Percentiles rank a stretch among this genome's conserved stretches.
phyloP scores from a whole-genome alignment of 2,888 invertebrate species.

The Ormyrus thymus region DNA sequence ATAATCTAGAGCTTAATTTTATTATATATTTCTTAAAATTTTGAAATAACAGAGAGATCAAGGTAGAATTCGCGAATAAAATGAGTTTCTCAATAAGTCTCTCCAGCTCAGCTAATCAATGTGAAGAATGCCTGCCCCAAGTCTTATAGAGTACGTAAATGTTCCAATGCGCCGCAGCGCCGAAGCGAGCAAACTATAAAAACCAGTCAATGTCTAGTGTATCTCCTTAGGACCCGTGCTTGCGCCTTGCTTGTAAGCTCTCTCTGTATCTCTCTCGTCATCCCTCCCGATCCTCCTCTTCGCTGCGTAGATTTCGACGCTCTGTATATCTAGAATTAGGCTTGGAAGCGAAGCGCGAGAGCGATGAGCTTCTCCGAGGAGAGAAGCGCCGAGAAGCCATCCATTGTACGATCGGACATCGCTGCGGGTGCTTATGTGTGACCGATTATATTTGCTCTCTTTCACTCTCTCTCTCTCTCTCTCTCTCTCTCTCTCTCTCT shows the following conservation, averaged over 20 bases:
- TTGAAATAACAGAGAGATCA: no score
- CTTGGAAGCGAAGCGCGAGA: constrained; percentile 60
- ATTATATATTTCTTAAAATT: no score
- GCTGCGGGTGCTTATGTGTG: constrained; percentile 62
- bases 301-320: constrained; percentile 32
- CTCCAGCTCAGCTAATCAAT: constrained; percentile 27
- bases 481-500: not conserved
- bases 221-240: constrained; percentile 29
- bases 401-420: constrained; percentile 68
- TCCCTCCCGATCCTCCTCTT: not conserved
- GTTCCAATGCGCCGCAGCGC: constrained; percentile 22
- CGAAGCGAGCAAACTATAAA: constrained; percentile 27
- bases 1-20: no score
- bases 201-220: not conserved
- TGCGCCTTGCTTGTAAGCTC: constrained; percentile 42
- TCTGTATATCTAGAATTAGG: constrained; percentile 39
- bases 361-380: constrained; percentile 61
- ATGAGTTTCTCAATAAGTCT: constrained; percentile 27
- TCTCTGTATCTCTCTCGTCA: constrained; percentile 8
- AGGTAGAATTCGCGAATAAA: no score
- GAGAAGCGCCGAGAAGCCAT: constrained; percentile 58
- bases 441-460: constrained; percentile 11
- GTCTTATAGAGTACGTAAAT: constrained; percentile 10
- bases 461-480: not conserved
- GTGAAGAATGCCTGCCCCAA: constrained; percentile 22